Conservation (phyloP, 2,797 vertebrate genomes). For the Neostethus bicornis region DNA sequence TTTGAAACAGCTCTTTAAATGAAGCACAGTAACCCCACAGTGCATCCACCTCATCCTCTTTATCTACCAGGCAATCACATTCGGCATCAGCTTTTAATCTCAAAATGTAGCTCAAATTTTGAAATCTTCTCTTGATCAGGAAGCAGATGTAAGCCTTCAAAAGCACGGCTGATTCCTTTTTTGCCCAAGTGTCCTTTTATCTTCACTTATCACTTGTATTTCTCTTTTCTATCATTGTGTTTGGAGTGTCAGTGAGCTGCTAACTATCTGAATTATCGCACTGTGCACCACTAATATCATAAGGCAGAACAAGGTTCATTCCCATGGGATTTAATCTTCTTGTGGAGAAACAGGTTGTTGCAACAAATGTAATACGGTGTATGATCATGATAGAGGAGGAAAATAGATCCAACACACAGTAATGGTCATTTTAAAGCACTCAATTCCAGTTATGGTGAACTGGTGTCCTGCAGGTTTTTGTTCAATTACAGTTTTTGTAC, state of each 20-base stretch:
- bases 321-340: no score
- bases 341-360: background rate
- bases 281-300: conserved; percentile 2
- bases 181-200: conserved; percentile 4
- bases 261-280: no score
- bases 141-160: background rate
- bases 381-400: conserved; percentile 21
- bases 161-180: conserved; percentile 2
- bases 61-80: background rate
- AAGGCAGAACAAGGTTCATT: no score
- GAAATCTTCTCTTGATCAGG: conserved; percentile 14
- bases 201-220: conserved; percentile 3
- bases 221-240: no score
- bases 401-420: conserved; percentile 17
- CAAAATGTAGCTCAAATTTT: background rate
- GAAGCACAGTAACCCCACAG: no score
- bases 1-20: no score
- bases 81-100: background rate
- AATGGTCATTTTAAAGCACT: conserved; percentile 26
- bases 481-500: conserved; percentile 41
- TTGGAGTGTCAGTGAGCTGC: no score
- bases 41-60: background rate
- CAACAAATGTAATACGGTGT: conserved; percentile 26
- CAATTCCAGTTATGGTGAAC: conserved; percentile 11
- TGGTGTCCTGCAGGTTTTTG: conserved; percentile 37